phyloP scores from a whole-genome alignment of 2,888 invertebrate genomes.

The Parnassius smintheus region DNA sequence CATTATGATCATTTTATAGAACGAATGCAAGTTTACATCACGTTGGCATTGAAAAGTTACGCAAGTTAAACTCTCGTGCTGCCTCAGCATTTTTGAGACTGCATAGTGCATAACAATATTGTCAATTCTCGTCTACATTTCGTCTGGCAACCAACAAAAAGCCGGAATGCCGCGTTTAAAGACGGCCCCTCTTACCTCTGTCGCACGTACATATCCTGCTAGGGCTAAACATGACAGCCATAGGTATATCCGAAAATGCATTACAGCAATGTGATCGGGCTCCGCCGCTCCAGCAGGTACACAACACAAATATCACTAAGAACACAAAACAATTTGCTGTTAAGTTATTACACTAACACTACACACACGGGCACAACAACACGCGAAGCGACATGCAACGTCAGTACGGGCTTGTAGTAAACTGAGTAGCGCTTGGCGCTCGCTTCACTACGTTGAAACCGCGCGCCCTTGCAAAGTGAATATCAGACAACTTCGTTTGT shows the following conservation, averaged over 20 bases:
- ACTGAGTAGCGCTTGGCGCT: constrained; percentile 72
- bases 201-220: constrained; percentile 87
- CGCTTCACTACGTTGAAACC: constrained; percentile 59
- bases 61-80: constrained; percentile 56
- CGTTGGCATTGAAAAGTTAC: constrained; percentile 78
- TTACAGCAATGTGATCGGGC: constrained; percentile 80
- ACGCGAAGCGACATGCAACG: constrained; percentile 66
- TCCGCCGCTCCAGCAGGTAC: constrained; percentile 64
- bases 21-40: constrained; percentile 33
- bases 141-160: constrained; percentile 56
- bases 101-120: constrained; percentile 28
- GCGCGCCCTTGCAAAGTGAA: constrained; percentile 52
- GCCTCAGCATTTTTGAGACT: constrained; percentile 43
- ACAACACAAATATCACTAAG: constrained; percentile 70
- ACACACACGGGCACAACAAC: constrained; percentile 67
- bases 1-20: constrained; percentile 19
- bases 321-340: constrained; percentile 72
- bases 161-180: constrained; percentile 73
- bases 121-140: constrained; percentile 40
- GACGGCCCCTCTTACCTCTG: constrained; percentile 85
- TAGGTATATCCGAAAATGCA: constrained; percentile 89
- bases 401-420: constrained; percentile 64
- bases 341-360: constrained; percentile 77
- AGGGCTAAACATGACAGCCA: constrained; percentile 87
- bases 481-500: constrained; percentile 61